phyloP scores from a whole-genome alignment of 2,797 vertebrate species.

The Channallabes apus region DNA sequence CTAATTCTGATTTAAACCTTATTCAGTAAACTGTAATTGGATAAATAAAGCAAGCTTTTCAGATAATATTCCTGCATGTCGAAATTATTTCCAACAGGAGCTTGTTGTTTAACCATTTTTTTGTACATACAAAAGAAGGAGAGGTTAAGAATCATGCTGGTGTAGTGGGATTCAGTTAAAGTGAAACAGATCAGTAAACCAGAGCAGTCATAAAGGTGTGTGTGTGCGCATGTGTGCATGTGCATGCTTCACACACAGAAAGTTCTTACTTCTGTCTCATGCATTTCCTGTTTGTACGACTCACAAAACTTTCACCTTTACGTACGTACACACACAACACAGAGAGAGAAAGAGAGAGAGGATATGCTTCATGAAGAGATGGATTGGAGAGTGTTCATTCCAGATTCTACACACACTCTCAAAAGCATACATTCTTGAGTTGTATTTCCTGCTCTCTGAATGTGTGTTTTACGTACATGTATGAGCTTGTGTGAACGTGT shows the following conservation, averaged over 20 bases:
- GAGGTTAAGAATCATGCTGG: not conserved
- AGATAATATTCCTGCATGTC: not conserved
- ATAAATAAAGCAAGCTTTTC: not conserved
- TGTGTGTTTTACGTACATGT: not conserved
- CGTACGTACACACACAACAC: not conserved
- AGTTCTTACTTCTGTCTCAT: constrained; percentile 9
- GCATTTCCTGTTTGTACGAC: constrained; percentile 7
- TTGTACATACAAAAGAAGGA: no score
- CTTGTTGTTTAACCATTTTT: no score
- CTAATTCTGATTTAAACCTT: not conserved
- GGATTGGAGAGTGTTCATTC: not conserved
- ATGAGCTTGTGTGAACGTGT: not conserved
- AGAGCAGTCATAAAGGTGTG: not conserved
- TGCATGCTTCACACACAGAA: not conserved
- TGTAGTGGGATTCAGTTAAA: not conserved
- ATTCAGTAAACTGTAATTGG: not conserved
- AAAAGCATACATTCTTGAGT: not conserved
- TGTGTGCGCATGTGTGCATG: not conserved
- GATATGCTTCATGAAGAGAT: not conserved
- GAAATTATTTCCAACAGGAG: not conserved
- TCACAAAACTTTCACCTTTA: constrained; percentile 12
- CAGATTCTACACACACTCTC: not conserved
- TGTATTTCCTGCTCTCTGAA: not conserved
- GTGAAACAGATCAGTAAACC: not conserved
- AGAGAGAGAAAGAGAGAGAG: not conserved